Evolutionary conservation across 2,113 vertebrate species (phyloP).

Genomic region (Channa argus): DNA sequence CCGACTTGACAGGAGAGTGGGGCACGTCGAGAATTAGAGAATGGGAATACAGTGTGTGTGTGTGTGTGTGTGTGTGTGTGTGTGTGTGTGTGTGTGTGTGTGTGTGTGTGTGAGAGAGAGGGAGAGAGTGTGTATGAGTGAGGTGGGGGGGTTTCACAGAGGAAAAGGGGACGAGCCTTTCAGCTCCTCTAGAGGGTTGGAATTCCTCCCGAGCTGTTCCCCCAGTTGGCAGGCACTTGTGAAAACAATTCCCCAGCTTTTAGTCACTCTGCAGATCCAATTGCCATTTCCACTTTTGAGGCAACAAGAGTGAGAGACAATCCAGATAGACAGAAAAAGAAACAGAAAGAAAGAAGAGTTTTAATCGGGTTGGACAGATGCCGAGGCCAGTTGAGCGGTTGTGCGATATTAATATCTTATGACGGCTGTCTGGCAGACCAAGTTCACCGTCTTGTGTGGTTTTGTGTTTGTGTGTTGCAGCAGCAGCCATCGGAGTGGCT

Average conservation of each 20-base stretch:
- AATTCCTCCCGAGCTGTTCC: slow-evolving; percentile 79
- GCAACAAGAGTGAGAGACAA: slow-evolving; percentile 72
- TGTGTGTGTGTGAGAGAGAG: no score
- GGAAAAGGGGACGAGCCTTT: slow-evolving; percentile 70
- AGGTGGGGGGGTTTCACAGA: slow-evolving; percentile 36
- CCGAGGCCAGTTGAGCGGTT: slow-evolving; percentile 75
- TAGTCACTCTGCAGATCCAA: slow-evolving; percentile 83
- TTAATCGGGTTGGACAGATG: slow-evolving; percentile 77
- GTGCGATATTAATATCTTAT: slow-evolving; percentile 81
- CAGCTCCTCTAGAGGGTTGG: slow-evolving; percentile 77
- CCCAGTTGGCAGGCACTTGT: slow-evolving; percentile 85
- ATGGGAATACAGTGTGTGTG: slow-evolving; percentile 31
- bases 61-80: no score
- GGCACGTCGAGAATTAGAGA: slow-evolving; percentile 59
- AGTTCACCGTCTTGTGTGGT: slow-evolving; percentile 75
- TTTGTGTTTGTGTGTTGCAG: slow-evolving; percentile 76
- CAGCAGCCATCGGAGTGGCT: slow-evolving; percentile 57
- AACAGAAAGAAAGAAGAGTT: slow-evolving; percentile 65
- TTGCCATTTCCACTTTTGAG: slow-evolving; percentile 80
- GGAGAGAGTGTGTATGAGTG: background rate
- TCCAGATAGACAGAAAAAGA: slow-evolving; percentile 72
- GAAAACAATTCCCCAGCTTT: slow-evolving; percentile 86
- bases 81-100: background rate
- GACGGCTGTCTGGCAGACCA: slow-evolving; percentile 73
- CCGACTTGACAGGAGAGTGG: slow-evolving; percentile 67